phyloP scores from a whole-genome alignment of 2,113 vertebrate genomes.

The Melanerpes formicivorus region DNA sequence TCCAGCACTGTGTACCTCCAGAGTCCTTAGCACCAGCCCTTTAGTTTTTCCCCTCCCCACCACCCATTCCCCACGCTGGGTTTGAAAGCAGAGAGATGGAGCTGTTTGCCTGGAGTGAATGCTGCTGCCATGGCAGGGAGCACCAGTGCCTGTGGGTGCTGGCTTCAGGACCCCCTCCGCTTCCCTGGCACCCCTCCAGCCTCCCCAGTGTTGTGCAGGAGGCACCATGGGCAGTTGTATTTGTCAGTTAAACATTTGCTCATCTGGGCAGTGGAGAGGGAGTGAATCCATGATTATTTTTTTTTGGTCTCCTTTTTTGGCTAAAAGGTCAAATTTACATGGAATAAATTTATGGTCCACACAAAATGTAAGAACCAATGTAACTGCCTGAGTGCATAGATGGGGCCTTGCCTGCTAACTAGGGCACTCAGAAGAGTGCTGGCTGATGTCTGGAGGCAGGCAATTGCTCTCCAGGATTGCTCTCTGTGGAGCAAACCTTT shows the following conservation, averaged over 20 bases:
- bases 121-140: fast-evolving
- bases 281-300: background rate
- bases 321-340: slow-evolving; percentile 51
- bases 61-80: fast-evolving
- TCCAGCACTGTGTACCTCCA: fast-evolving
- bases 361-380: background rate
- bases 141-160: background rate
- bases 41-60: background rate
- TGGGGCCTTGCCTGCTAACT: slow-evolving; percentile 24
- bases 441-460: background rate
- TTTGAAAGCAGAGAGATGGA: background rate
- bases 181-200: background rate
- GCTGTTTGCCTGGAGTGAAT: background rate
- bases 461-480: background rate
- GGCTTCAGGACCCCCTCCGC: background rate
- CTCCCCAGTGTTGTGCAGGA: background rate
- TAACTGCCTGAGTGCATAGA: background rate
- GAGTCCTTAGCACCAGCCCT: background rate
- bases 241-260: background rate
- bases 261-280: background rate
- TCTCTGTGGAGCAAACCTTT: background rate
- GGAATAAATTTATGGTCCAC: slow-evolving; percentile 1
- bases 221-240: background rate
- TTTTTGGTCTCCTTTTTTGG: background rate
- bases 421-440: background rate